Evolutionary conservation across 2,888 invertebrate genomes (phyloP).

Genomic region (Ochropleura plecta): DNA sequence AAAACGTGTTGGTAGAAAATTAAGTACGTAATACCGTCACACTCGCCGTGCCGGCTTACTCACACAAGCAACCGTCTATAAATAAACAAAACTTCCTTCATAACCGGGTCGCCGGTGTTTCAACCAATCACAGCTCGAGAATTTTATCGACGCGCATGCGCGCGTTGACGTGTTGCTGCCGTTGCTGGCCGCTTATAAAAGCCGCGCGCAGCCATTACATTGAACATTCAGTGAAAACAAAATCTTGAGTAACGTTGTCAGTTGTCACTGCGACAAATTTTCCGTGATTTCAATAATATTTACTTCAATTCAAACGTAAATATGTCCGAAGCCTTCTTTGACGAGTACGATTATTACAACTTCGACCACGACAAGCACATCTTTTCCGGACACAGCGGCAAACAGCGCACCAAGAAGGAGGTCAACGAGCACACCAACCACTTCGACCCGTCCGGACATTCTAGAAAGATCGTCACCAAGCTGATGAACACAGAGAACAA

Average conservation of each 20-base stretch:
- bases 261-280: constrained; percentile 74
- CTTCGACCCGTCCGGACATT: constrained; percentile 97
- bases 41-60: constrained; percentile 77
- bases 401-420: constrained; percentile 97
- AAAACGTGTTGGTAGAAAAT: constrained; percentile 43
- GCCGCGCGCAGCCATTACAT: constrained; percentile 64
- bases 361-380: constrained; percentile 98
- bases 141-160: constrained; percentile 89
- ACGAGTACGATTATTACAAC: constrained; percentile 98
- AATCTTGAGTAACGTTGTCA: constrained; percentile 77
- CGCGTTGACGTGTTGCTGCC: constrained; percentile 85
- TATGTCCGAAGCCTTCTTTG: constrained; percentile 96
- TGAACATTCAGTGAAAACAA: constrained; percentile 80
- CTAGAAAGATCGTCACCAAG: constrained; percentile 97
- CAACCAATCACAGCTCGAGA: constrained; percentile 85
- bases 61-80: constrained; percentile 78
- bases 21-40: constrained; percentile 64
- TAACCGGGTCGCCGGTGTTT: constrained; percentile 80
- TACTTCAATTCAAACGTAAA: constrained; percentile 78
- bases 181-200: constrained; percentile 81
- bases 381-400: constrained; percentile 96
- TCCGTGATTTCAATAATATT: constrained; percentile 71
- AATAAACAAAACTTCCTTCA: constrained; percentile 83
- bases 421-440: constrained; percentile 97
- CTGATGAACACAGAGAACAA: constrained; percentile 96